phyloP scores from a whole-genome alignment of 2,888 invertebrate genomes.

The Epinotia demarniana region DNA sequence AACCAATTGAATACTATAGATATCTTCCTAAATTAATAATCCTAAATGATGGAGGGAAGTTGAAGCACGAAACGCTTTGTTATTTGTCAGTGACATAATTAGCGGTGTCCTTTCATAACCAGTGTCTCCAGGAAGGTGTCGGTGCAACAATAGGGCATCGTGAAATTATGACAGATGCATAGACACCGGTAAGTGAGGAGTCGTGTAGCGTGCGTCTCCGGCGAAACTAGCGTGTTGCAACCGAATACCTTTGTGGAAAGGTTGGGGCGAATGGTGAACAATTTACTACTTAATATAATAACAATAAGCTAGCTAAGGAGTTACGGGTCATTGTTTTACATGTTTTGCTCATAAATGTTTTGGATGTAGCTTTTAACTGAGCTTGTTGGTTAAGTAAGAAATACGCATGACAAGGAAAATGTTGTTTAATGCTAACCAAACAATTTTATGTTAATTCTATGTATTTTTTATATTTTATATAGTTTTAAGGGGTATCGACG shows the following conservation, averaged over 20 bases:
- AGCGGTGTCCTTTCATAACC: conserved; percentile 13
- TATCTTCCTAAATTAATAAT: too few species aligned
- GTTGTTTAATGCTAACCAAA: not conserved
- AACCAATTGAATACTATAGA: too few species aligned
- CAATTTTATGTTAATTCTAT: not conserved
- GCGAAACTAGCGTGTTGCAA: conserved; percentile 55
- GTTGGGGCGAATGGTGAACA: conserved; percentile 57
- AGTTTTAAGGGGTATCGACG: not conserved
- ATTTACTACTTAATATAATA: conserved; percentile 38
- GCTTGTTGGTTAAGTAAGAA: not conserved
- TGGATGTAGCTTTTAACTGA: not conserved
- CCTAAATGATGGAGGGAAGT: too few species aligned
- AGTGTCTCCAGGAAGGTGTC: conserved; percentile 17
- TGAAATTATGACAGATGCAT: conserved; percentile 41
- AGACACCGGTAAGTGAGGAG: conserved; percentile 56
- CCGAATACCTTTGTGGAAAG: conserved; percentile 59
- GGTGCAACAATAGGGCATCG: conserved; percentile 35
- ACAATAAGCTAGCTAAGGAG: not conserved
- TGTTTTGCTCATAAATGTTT: conserved; percentile 9
- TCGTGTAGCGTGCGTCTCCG: conserved; percentile 55
- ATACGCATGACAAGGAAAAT: not conserved
- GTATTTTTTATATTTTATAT: not conserved
- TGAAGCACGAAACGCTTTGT: too few species aligned
- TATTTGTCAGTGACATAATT: too few species aligned
- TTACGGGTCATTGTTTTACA: conserved; percentile 28